Evolutionary conservation across 2,888 invertebrate species (phyloP), one percentile per base, ranked within the genome.

Genomic region (Temnothorax ravouxi): DNA sequence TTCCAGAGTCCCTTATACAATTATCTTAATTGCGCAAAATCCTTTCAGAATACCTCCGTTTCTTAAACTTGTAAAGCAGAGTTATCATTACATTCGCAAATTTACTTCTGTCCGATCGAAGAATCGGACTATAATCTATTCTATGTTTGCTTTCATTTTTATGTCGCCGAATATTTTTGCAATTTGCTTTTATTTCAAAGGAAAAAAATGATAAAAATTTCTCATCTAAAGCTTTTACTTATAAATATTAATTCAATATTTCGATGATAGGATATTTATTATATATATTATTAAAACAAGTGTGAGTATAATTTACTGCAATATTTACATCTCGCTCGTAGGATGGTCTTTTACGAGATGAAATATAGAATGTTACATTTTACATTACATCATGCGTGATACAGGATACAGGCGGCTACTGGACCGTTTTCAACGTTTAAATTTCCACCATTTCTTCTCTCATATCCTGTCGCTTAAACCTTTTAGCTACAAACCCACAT

Each of bases 21-120:
- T 80, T 71, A 80, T 71, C 8, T 25, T 50, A 59, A 80, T 80
- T 71, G 59, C 59, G 9, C 21, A 38, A 59, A 59, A 25, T 69
- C 15, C 9, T 77, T 9, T 13, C 6, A 4, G 21, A 25, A 64
- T 64, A 47, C 3, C 13, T 66, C 6, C 9, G 52, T 25, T 64
- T 41, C 5, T 52, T n/a, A 9, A 47, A 59, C 13, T 56, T 76
- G 9, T 47, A 0, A 34, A 34, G 2, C 54, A 13, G 8, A 47
- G 8, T 2, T 3, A 52, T 50, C 25, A 8, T 38, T 47, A n/a
- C 0, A 38, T 9, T 9, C 9, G 38, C 4, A 44, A 44, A 3
- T 59, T 29, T n/a, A 59, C 3, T 74, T 59, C 2, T 8, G 18
- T 74, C 25, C 3, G 21, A 71, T 52, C n/a, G 5, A 29, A 74